Base-by-base conservation (phyloP, 2,888 invertebrate genomes). In the Opisthograptis luteolata region DNA sequence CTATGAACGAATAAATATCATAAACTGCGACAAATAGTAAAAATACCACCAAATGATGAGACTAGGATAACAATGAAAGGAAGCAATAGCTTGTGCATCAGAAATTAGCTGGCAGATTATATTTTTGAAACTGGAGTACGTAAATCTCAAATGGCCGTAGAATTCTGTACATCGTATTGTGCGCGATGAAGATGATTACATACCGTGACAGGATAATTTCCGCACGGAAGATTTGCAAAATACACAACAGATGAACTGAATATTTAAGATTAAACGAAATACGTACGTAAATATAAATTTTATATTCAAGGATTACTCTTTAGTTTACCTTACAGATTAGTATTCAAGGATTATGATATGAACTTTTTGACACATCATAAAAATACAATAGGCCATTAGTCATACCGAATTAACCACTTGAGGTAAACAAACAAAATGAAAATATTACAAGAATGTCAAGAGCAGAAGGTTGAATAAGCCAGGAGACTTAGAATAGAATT, bases 401-500 rank as follows among this genome's bases (percentile, higher is more conserved):
- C 34, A 42, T 48, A 45, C 19, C 19, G 30, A 48, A 39, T 24
- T 30, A 42, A 45, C 35, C 8, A 46, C 52, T 50, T 54, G 54
- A 50, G 43, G 34, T 40, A 25, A 51, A 40, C 30, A 53, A 51
- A 48, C 52, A 42, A 51, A 27, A 47, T 41, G 31, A 43, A 45
- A 54, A 50, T 31, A 45, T 12, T 19, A 50, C 40, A 57, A 56
- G 56, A 58, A 58, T 61, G 61, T 58, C 58, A 61, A 61, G 61
- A 57, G 43, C 58, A 45, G 53, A 48, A 30, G 39, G 45, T 49
- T 43, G 35, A 44, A 60, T 51, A 9, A 51, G 44, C 49, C 55
- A 58, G 58, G 55, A 51, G 32, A 55, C n/a, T n/a, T n/a, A n/a
- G n/a, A n/a, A n/a, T n/a, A n/a, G n/a, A n/a, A n/a, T n/a, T n/a